Base-by-base conservation (phyloP, 2,888 invertebrate genomes). In the Nipponacmea schrenckii region DNA sequence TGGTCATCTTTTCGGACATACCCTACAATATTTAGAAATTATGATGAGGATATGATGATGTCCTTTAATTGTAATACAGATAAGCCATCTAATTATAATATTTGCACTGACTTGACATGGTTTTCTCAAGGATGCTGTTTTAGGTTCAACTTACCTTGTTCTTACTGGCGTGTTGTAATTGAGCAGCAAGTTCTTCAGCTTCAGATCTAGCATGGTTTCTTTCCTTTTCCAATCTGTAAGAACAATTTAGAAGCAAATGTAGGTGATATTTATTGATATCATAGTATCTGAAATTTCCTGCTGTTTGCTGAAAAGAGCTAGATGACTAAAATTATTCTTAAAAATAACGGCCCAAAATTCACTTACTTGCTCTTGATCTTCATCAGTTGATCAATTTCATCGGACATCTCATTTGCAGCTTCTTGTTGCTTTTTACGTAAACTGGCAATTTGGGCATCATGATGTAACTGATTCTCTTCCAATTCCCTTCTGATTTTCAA, bases 351-450 rank as follows among this genome's bases (percentile, higher is more conserved):
- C 31, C 31, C 31, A 7, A 31, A 31, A 31, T 31, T 4, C 8
- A 39, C 39, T 39, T 39, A 97, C 98, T 97, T 98, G 90, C 96
- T 95, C 93, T 98, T 99, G 90, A 96, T 94, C 91, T 99, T 99
- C 94, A 97, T 98, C 90, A 99, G 94, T 90, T 98, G 97, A 92
- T 99, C 99, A 90, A 99, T 95, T 91, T 99, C 98, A 91, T 99
- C 99, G 85, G 97, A 96, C 95, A 99, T 97, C 92, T 99, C 99
- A 87, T 96, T 95, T 87, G 98, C 96, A 89, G 97, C 95, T 91
- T 99, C 99, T 91, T 98, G 98, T 93, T 98, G 97, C 94, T 99
- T 99, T 94, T 99, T 99, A 91, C 98, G 95, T 88, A 99, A 93
- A 90, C 95, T 95, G 88, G 96, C 95, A 89, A 98, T 93, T 84